Evolutionary conservation across 1,140 invertebrate species (phyloP), one percentile per base, ranked within the genome.

Genomic region (Ooceraea biroi): DNA sequence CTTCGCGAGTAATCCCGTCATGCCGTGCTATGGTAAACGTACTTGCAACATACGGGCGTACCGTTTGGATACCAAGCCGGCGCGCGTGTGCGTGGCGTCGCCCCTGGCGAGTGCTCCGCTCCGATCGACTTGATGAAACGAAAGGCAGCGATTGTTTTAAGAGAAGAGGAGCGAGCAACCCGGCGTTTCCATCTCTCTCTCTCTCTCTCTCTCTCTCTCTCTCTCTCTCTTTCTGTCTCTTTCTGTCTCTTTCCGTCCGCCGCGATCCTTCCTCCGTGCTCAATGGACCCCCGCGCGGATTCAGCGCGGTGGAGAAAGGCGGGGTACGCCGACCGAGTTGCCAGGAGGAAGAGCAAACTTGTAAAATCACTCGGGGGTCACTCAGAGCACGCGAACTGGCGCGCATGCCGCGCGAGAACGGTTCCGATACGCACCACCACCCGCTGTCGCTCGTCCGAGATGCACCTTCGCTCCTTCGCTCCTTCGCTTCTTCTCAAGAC

Each of bases 101-200:
- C 87, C 83, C 76, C 44, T 61, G 52, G 80, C 63, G 48, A 68
- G 68, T 76, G 58, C 55, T 36, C 85, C 1, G 19, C 36, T 36
- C 36, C 66, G 85, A 88, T 74, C 86, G 71, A 57, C 46, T 73
- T 72, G 30, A 58, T 63, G 87, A 88, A 88, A 88, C 87, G 76
- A 85, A 88, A 85, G 76, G 65, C 69, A 80, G 65, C 87, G 84
- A 88, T 88, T 88, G 87, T 88, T 88, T 86, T 76, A 82, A 60
- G 76, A 72, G 86, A 88, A 72, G 86, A 88, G 66, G 76, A 88
- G 71, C 44, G 77, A 85, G 76, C 69, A 83, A 88, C 74, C 78
- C 76, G 82, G 44, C 57, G 22, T 55, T 61, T 83, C 17, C 19
- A 77, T 83, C 46, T 19, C 48, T 87, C 41, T 12, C 58, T 84